Evolutionary conservation across 2,797 vertebrate species (phyloP).

Genomic region (Gymnoscopelus braueri): DNA sequence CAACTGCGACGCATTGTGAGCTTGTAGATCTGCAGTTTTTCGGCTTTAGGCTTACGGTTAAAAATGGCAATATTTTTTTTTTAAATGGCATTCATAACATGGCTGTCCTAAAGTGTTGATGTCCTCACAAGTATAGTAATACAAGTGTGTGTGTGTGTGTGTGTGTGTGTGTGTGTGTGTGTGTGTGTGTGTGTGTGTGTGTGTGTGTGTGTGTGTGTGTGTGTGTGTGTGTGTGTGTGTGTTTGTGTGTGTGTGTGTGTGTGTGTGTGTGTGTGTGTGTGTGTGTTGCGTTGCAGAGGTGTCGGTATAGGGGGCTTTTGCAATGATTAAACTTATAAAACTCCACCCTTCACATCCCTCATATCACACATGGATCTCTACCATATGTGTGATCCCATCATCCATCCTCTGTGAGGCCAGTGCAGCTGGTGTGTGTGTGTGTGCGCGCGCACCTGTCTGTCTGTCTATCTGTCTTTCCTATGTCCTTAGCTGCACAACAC

Average conservation of each 20-base stretch:
- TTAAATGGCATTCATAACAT: no score
- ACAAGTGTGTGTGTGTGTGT: background rate
- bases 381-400: slow-evolving; percentile 63
- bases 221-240: background rate
- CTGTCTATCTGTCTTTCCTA: slow-evolving; percentile 40
- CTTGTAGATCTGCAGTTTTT: no score
- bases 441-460: slow-evolving; percentile 12
- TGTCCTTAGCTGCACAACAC: background rate
- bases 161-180: no score
- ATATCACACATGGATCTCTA: slow-evolving; percentile 53
- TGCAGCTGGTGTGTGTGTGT: slow-evolving; percentile 59
- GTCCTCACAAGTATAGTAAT: no score
- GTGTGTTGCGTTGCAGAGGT: background rate
- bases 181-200: no score
- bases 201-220: no score
- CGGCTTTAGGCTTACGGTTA: no score
- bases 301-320: slow-evolving; percentile 7
- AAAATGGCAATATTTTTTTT: no score
- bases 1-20: no score
- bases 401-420: slow-evolving; percentile 38
- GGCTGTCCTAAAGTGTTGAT: no score
- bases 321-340: slow-evolving; percentile 56
- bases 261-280: background rate
- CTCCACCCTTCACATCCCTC: slow-evolving; percentile 50
- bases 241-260: background rate